These are phyloP conservation scores for Onthophagus sagittarius DNA, from an alignment of 2,888 invertebrate genomes.

Conservation along the genomic window DNA sequence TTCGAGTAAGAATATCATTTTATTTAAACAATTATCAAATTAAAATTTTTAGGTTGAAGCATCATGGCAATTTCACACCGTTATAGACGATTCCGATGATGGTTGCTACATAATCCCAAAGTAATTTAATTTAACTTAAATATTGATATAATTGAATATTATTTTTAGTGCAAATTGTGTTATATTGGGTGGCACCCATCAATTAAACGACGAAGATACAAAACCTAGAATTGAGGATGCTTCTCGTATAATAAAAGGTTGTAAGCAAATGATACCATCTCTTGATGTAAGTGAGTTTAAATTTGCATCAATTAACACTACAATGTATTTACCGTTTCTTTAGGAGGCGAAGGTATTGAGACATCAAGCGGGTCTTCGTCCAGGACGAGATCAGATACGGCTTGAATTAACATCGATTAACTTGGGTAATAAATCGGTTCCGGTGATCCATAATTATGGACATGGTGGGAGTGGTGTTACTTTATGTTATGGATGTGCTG, in stretches of 20 bases:
- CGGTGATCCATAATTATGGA: constrained; percentile 79
- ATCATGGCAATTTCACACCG: constrained; percentile 59
- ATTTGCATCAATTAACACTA: background rate
- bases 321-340: background rate
- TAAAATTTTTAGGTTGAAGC: constrained; percentile 58
- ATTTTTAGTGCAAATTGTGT: constrained; percentile 54
- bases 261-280: constrained; percentile 57
- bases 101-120: constrained; percentile 76
- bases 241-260: constrained; percentile 60
- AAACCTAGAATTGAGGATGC: constrained; percentile 55
- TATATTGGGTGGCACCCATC: constrained; percentile 75
- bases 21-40: background rate
- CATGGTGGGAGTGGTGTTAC: constrained; percentile 84
- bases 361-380: constrained; percentile 72
- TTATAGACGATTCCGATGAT: constrained; percentile 56
- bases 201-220: constrained; percentile 59
- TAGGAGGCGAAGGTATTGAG: constrained; percentile 50
- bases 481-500: constrained; percentile 75
- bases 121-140: constrained; percentile 47
- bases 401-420: constrained; percentile 57
- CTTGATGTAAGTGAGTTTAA: constrained; percentile 51
- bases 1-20: constrained; percentile 49
- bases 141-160: constrained; percentile 10
- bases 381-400: constrained; percentile 61
- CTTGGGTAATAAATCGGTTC: constrained; percentile 43